Base-by-base conservation (phyloP, 2,797 vertebrate genomes). In the Gymnoscopelus braueri region DNA sequence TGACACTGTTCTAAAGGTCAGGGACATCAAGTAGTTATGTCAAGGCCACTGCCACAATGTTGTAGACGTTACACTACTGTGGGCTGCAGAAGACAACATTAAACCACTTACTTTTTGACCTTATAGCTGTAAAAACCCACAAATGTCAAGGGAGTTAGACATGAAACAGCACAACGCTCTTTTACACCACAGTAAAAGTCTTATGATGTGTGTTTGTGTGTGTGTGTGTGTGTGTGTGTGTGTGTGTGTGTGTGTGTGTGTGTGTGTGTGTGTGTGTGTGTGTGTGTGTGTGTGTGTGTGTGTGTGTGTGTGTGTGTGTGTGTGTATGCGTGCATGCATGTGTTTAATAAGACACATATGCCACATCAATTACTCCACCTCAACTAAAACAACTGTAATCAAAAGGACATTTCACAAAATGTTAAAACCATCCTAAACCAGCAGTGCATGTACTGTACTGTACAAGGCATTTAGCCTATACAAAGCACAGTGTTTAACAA, bases 1-100 rank as follows among this genome's bases (percentile, higher is more conserved):
- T 4, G n/a, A 59, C 4, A 13, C 35, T 5, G 51, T 52, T 8
- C 44, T 29, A 62, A 59, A 66, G 19, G 51, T 19, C n/a, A 13
- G 50, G 15, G 55, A 15, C 24, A 19, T 49, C 24, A 24, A 50
- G 3, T 5, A 1, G 23, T 12, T 63, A 53, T 54, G 35, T 56
- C 48, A 62, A 26, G 54, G 26, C 61, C n/a, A 47, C 65, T 69
- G 59, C n/a, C n/a, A 13, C 19, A 13, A 8, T 63, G 44, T 32
- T 63, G 44, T 32, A 4, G 15, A 50, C 12, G 1, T 1, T 12
- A 11, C 11, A 12, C 24, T 63, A 14, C 13, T 11, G 7, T 13
- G 24, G 7, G 7, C 44, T 32, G 58, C 50, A 51, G 35, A 75
- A 24, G 1, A 5, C 29, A 58, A 1, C 9, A 8, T 54, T 8